Conservation (phyloP, 2,113 vertebrate genomes). For the Ginglymostoma cirratum region DNA sequence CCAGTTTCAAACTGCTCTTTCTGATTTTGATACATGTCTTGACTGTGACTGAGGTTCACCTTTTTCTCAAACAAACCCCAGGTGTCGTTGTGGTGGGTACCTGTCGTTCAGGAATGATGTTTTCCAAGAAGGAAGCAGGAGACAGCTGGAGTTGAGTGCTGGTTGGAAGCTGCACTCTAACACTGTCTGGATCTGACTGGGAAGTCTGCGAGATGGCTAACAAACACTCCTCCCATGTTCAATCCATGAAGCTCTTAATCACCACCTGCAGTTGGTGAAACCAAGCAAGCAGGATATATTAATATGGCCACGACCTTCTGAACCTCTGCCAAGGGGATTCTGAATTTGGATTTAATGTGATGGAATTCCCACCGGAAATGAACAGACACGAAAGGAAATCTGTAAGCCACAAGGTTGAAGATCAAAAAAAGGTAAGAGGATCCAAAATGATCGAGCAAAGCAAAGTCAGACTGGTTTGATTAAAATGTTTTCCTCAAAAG, state of each 20-base stretch:
- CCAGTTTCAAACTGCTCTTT: neutral
- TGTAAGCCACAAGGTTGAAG: conserved; percentile 92
- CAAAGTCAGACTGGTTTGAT: too few relatives aligned
- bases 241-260: conserved; percentile 48
- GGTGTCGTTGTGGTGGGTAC: conserved; percentile 56
- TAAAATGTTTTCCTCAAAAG: too few relatives aligned
- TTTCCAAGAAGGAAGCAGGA: conserved; percentile 58
- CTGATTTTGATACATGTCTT: neutral
- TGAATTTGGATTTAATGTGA: conserved; percentile 61
- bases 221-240: conserved; percentile 48
- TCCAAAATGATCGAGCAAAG: neutral
- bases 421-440: conserved; percentile 89
- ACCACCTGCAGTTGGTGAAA: conserved; percentile 55
- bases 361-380: conserved; percentile 91
- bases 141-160: conserved; percentile 53
- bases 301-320: conserved; percentile 57
- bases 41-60: neutral
- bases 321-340: conserved; percentile 61
- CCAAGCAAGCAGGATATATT: conserved; percentile 57
- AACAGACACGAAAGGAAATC: conserved; percentile 91
- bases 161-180: conserved; percentile 41
- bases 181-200: conserved; percentile 48
- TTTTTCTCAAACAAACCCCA: conserved; percentile 51
- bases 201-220: conserved; percentile 51
- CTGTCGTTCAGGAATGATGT: conserved; percentile 58